Base-by-base conservation (phyloP, 53 echinoderm and acorn worm species). In the Actinopyga echinites region DNA sequence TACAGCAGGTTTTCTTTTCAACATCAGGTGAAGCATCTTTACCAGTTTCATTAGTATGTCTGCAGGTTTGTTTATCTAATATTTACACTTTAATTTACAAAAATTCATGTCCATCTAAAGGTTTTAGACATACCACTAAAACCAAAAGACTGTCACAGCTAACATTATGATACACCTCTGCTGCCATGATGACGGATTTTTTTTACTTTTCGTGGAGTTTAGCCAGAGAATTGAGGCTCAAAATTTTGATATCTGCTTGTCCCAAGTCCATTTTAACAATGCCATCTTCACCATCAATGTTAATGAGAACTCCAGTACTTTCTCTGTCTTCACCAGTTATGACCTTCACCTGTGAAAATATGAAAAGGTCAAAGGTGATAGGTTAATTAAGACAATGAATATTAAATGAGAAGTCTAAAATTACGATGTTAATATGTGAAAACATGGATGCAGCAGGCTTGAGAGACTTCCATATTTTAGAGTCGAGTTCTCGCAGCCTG, bases 251-350 rank as follows among this genome's bases (percentile, higher is more conserved):
- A 87, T 99, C 93, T 0, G 92, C 74, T 1, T 82, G 89, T 35
- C 83, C 82, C 1, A 91, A 92, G 79, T 95, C 99, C 99, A 95
- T 92, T 73, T 99, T 99, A 23, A 99, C 99, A 66, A 99, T 99
- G 1, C 99, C 99, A 36, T 99, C 99, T n/a, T 95, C 90, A 12
- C 92, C 92, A 58, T 99, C 99, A 37, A 99, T 99, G 91, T 91
- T 99, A 75, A 99, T 99, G 5, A 99, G 84, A 6, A 89, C 90
- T 49, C 99, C 99, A 1, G 95, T 94, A 38, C 92, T 90, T 62
- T 99, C 99, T n/a, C 94, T 90, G 55, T 99, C 92, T 12, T 99
- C 99, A 17, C 99, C 99, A 19, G 92, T 77, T 45, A 99, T 99
- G 11, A 99, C 99, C 33, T 99, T 99, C 42, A 99, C 99, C 95